Evolutionary conservation across 2,888 invertebrate species (phyloP).

Genomic region (Orchesellides sinensis): DNA sequence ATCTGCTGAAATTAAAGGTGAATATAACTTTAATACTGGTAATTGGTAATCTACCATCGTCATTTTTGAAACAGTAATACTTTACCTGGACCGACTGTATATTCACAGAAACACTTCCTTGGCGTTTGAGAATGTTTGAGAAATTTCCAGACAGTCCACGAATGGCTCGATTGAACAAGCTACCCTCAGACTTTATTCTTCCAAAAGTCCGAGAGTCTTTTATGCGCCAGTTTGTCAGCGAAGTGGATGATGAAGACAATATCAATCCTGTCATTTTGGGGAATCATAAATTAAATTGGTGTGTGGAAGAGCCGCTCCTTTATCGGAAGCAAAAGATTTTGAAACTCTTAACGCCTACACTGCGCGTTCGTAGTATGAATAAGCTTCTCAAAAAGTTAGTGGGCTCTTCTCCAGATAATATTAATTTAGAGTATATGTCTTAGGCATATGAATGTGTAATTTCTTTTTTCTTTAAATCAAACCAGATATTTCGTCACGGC

Average conservation of each 20-base stretch:
- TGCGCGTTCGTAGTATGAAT: conserved; percentile 89
- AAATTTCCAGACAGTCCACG: conserved; percentile 99
- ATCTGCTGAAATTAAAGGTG: conserved; percentile 94
- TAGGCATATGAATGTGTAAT: background rate
- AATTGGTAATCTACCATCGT: background rate
- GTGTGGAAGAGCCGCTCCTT: conserved; percentile 85
- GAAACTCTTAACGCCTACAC: conserved; percentile 87
- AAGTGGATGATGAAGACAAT: conserved; percentile 87
- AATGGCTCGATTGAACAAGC: conserved; percentile 96
- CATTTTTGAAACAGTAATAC: background rate
- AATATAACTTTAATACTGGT: background rate
- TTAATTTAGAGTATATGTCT: background rate
- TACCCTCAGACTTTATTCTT: conserved; percentile 93
- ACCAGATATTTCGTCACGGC: conserved; percentile 73
- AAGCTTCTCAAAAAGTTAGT: conserved; percentile 81
- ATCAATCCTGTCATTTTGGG: conserved; percentile 78
- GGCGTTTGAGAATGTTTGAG: conserved; percentile 96
- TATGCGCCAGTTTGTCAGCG: conserved; percentile 95
- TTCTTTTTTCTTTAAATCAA: conserved; percentile 4
- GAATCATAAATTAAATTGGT: conserved; percentile 80
- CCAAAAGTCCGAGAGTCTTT: conserved; percentile 93
- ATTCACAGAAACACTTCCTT: conserved; percentile 90
- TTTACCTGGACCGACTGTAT: background rate
- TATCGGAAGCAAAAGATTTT: conserved; percentile 91
- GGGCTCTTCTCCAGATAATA: background rate